phyloP scores from a whole-genome alignment of 1,140 invertebrate species.

The Magallana angulata region DNA sequence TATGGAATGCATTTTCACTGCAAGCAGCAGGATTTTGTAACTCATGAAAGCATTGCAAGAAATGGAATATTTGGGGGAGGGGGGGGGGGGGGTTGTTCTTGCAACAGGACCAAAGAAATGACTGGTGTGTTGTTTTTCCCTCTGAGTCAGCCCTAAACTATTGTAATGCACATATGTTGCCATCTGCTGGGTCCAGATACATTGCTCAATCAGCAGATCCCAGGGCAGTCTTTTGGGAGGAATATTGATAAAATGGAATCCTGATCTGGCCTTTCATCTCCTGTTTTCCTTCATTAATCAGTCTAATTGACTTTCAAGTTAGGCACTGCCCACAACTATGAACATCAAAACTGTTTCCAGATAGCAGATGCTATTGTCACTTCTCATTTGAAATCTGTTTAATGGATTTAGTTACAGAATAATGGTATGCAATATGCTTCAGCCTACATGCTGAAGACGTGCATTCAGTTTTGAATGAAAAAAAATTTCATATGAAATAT shows the following conservation, averaged over 20 bases:
- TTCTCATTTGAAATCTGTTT: too few relatives aligned
- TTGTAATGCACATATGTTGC: constrained; percentile 24
- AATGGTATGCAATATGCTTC: not conserved
- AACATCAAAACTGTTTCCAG: not conserved
- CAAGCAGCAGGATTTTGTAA: not conserved
- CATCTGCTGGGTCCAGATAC: not conserved
- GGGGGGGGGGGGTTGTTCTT: not conserved
- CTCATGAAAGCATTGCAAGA: not conserved
- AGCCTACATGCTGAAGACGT: too few relatives aligned
- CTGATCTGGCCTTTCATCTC: constrained; percentile 7
- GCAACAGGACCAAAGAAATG: not conserved
- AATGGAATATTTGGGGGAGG: not conserved
- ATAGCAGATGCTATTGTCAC: not conserved
- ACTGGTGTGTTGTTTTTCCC: not conserved
- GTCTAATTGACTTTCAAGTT: not conserved
- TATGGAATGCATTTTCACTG: not conserved
- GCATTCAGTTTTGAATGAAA: too few relatives aligned
- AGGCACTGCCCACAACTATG: not conserved
- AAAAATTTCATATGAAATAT: not conserved
- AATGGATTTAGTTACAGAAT: not conserved
- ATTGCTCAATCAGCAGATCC: not conserved
- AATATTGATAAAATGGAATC: constrained; percentile 16
- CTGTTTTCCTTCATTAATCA: not conserved
- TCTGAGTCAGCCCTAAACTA: not conserved
- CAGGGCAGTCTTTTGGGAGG: not conserved